Evolutionary conservation across 2,888 invertebrate genomes (phyloP).

Genomic region (Odontothrips loti): DNA sequence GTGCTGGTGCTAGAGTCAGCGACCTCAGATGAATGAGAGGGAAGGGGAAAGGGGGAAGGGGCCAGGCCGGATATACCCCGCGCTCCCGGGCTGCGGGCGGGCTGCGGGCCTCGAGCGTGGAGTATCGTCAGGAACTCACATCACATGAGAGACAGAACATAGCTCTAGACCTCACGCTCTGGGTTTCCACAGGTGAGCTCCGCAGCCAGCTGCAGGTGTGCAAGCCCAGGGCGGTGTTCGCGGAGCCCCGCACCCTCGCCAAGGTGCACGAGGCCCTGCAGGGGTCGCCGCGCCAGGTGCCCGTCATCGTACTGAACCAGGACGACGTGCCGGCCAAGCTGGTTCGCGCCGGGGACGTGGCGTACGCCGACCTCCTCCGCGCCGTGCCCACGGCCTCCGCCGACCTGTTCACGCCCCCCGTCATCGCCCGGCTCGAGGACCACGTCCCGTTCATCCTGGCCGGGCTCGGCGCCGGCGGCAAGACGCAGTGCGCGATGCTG

Average conservation of each 20-base stretch:
- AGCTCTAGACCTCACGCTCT: too few species aligned
- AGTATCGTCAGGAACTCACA: not conserved
- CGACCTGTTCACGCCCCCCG: slow-evolving; percentile 7
- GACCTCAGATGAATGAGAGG: not conserved
- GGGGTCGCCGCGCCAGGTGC: slow-evolving; percentile 13
- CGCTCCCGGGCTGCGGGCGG: too few species aligned
- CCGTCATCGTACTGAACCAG: slow-evolving; percentile 20
- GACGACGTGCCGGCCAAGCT: slow-evolving; percentile 23
- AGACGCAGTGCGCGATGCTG: slow-evolving; percentile 8
- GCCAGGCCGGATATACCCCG: not conserved
- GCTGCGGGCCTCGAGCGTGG: not conserved
- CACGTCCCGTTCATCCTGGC: slow-evolving; percentile 15
- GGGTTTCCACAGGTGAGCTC: not conserved
- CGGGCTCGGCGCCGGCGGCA: slow-evolving; percentile 4
- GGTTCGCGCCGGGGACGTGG: slow-evolving; percentile 15
- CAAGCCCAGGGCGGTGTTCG: slow-evolving; percentile 9
- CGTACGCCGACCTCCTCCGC: slow-evolving; percentile 1
- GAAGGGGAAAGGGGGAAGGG: not conserved
- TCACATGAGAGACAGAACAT: too few species aligned
- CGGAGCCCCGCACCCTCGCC: slow-evolving; percentile 10
- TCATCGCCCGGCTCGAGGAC: slow-evolving; percentile 8
- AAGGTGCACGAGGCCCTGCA: slow-evolving; percentile 18
- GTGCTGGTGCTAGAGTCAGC: too few species aligned
- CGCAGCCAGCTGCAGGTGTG: slow-evolving; percentile 5
- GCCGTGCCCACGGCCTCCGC: slow-evolving; percentile 14